phyloP scores from a whole-genome alignment of 2,797 vertebrate species.

The Gobionotothen gibberifrons region DNA sequence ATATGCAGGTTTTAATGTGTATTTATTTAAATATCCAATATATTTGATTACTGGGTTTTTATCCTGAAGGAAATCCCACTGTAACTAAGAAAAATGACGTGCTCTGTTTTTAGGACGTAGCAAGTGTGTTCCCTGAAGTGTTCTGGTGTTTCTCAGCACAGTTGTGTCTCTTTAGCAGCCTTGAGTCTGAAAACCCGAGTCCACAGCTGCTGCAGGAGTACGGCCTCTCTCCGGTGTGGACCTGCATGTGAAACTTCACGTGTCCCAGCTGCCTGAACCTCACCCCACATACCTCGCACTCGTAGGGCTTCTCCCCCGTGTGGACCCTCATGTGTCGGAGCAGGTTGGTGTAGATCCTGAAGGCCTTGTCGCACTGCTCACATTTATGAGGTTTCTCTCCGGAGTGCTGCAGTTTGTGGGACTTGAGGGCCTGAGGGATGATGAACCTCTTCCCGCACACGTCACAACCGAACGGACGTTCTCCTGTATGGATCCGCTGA shows the following conservation, averaged over 20 bases:
- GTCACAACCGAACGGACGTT: constrained; percentile 76
- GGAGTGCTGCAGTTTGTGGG: constrained; percentile 78
- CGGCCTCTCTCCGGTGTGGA: constrained; percentile 78
- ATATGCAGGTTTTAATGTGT: no score
- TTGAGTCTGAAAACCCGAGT: constrained; percentile 78
- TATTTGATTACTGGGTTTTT: neutral
- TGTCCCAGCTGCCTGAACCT: constrained; percentile 80
- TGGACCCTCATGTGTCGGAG: constrained; percentile 76
- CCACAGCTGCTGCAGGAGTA: constrained; percentile 76
- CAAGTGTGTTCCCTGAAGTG: neutral
- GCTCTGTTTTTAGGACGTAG: neutral
- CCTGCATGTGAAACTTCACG: constrained; percentile 81
- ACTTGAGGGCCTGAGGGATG: constrained; percentile 72
- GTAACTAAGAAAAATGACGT: no score
- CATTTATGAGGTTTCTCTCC: constrained; percentile 77
- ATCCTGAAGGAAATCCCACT: neutral
- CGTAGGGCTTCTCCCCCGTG: constrained; percentile 82
- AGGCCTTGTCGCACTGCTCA: constrained; percentile 74
- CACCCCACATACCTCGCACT: constrained; percentile 77
- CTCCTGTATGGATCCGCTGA: constrained; percentile 74
- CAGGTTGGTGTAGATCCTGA: constrained; percentile 75
- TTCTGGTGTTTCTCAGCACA: constrained; percentile 50
- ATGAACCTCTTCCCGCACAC: constrained; percentile 80
- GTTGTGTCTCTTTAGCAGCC: constrained; percentile 79
- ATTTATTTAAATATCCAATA: neutral